These are phyloP conservation scores for Myrmecophaga tridactyla DNA, from an alignment of 2,113 vertebrate genomes.

Conservation along the genomic window DNA sequence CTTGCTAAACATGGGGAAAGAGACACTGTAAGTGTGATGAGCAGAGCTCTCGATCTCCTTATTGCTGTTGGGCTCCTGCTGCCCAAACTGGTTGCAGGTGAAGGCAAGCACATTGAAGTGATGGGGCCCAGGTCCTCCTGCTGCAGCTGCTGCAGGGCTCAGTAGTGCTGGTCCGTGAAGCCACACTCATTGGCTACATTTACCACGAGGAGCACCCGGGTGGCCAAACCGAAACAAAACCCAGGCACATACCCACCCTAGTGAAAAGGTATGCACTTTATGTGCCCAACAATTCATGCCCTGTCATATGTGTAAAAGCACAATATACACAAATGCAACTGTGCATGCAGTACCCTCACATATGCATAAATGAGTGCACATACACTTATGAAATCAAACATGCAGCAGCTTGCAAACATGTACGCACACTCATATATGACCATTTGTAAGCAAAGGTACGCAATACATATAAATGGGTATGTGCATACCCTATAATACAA, in stretches of 20 bases:
- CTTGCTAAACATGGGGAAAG: constrained; percentile 98
- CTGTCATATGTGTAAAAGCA: neutral
- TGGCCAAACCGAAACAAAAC: constrained; percentile 16
- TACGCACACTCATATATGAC: neutral
- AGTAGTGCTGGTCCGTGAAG: constrained; percentile 95
- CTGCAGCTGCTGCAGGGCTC: constrained; percentile 91
- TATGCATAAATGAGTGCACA: neutral
- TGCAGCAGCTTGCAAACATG: neutral
- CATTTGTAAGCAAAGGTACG: neutral
- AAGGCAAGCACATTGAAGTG: constrained; percentile 98
- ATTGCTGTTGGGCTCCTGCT: constrained; percentile 95
- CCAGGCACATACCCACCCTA: neutral
- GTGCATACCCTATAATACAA: neutral
- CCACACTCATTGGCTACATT: constrained; percentile 98
- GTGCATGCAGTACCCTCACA: neutral
- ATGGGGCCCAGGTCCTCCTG: constrained; percentile 93
- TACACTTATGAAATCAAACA: neutral
- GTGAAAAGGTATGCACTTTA: neutral
- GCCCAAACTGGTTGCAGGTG: constrained; percentile 98
- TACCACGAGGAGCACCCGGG: constrained; percentile 94
- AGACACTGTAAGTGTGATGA: constrained; percentile 89
- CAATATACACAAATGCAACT: neutral
- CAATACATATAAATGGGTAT: neutral
- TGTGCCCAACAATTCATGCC: neutral
- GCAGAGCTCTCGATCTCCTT: constrained; percentile 95